These are phyloP conservation scores for Daboia siamensis DNA, from an alignment of 2,113 vertebrate species.

Conservation along the genomic window DNA sequence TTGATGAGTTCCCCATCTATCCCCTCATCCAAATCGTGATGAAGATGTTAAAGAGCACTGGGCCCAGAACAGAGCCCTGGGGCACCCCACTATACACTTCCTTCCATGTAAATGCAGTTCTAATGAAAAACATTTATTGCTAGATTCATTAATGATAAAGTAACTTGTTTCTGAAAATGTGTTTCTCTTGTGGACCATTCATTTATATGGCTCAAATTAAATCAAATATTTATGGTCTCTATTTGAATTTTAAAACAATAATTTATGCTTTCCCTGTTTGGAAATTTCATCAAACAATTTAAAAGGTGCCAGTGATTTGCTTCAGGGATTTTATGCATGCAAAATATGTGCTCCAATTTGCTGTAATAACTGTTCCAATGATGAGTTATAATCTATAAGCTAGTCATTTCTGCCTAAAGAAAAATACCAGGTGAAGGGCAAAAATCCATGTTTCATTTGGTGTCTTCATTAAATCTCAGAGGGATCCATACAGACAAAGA, in stretches of 20 bases:
- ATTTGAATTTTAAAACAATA: constrained; percentile 20
- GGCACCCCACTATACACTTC: no score
- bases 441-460: constrained; percentile 29
- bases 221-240: constrained; percentile 3
- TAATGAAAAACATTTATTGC: background rate
- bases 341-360: background rate
- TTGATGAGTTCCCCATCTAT: no score
- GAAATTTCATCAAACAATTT: background rate
- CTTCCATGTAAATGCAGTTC: no score
- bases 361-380: background rate
- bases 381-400: constrained; percentile 17
- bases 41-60: no score
- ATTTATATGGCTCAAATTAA: constrained; percentile 8
- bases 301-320: background rate
- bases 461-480: constrained; percentile 29
- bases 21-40: no score
- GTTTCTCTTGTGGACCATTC: constrained; percentile 7
- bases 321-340: constrained; percentile 15
- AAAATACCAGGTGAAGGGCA: constrained; percentile 21
- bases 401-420: constrained; percentile 15
- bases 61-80: no score
- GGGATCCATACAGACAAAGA: background rate
- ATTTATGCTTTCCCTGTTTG: background rate
- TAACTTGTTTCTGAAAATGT: background rate
- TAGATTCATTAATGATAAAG: background rate